phyloP scores from a whole-genome alignment of 2,113 vertebrate genomes.

The Vimba vimba region DNA sequence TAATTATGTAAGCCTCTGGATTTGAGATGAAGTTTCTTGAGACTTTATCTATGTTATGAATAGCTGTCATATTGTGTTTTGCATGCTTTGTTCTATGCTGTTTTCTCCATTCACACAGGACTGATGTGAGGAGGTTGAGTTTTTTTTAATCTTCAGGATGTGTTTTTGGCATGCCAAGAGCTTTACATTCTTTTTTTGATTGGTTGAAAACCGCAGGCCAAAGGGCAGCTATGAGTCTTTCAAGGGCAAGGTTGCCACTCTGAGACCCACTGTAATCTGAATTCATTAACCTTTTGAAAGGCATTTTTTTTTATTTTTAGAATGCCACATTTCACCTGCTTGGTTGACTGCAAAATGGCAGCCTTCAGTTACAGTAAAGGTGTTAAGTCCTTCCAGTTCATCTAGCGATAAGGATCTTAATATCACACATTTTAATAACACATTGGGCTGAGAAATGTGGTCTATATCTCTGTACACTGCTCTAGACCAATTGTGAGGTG shows the following conservation, averaged over 20 bases:
- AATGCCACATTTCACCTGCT: constrained; percentile 14
- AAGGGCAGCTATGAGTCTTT: neutral
- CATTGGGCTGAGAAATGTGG: neutral
- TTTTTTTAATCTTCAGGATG: neutral
- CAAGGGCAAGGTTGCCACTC: neutral
- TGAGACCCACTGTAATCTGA: neutral
- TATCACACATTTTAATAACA: neutral
- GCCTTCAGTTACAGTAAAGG: neutral
- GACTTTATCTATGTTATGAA: neutral
- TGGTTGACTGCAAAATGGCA: neutral
- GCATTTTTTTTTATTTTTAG: constrained; percentile 1
- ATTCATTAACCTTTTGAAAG: constrained; percentile 45
- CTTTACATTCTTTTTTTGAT: constrained; percentile 5
- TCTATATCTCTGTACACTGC: neutral
- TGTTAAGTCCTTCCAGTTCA: neutral
- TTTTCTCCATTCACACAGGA: neutral
- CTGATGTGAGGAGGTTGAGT: neutral
- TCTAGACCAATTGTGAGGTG: neutral
- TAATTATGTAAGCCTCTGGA: neutral
- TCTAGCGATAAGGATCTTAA: neutral
- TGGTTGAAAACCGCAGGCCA: neutral
- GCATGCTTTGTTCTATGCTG: neutral
- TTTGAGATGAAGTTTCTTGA: neutral
- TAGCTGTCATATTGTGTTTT: neutral
- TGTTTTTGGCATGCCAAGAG: neutral